Evolutionary conservation across 1,140 invertebrate species (phyloP), one percentile per base, ranked within the genome.

Genomic region (Heterodera carotae): DNA sequence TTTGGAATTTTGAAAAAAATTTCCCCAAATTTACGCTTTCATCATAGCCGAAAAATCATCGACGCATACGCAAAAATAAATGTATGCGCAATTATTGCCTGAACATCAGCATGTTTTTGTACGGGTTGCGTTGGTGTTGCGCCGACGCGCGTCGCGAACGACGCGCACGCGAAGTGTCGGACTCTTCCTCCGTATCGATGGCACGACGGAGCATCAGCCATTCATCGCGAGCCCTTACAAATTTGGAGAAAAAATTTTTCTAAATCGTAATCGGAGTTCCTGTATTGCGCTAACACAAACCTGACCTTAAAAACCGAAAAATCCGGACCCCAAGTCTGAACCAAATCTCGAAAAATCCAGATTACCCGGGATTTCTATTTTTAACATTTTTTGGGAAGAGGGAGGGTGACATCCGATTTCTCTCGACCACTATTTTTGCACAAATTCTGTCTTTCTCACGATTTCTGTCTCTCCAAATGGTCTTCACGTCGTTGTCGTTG

Each of bases 151-250:
- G n/a, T n/a, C n/a, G 48, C 48, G 5, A 0, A 22, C 48, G 48
- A 56, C 48, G 48, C 48, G 22, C n/a, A n/a, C n/a, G n/a, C n/a
- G 22, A 56, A 56, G 22, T 2, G 48, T 5, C 12, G 48, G 18
- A 56, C 4, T 53, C n/a, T n/a, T 25, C 56, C 12, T 66, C 72
- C 25, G 60, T 18, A 15, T 74, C 72, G 10, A 74, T 33, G 2
- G 22, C 27, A 36, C 56, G 12, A n/a, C 25, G 33, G 59, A 53
- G 72, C 31, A 15, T 66, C 3, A 74, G 33, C 72, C 72, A 74
- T 1, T 74, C 72, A 25, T 73, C 71, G 29, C 43, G 48, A 73
- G n/a, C 36, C 31, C 71, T 73, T n/a, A n/a, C n/a, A n/a, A n/a
- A n/a, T n/a, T 10, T 2, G 0, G 25, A 34, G 3, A 66, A 66